Evolutionary conservation across 2,797 vertebrate species (phyloP), one percentile per base, ranked within the genome.

Genomic region (Cynodonichthys magdalenae): DNA sequence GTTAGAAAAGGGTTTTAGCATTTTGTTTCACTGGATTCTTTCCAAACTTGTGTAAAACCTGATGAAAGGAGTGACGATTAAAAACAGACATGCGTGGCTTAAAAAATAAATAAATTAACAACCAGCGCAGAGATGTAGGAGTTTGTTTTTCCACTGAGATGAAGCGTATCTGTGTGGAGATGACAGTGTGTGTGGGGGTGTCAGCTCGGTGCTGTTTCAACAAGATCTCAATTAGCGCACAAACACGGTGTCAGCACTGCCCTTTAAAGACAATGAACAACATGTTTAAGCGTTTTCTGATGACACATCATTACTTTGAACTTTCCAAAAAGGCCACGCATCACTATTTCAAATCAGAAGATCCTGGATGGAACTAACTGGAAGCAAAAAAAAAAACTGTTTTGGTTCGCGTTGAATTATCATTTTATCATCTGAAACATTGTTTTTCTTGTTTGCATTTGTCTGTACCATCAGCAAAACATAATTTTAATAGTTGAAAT

Each of bases 171-270:
- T 4, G 44, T 59, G 44, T 34, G n/a, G n/a, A 49, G 53, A 39
- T 3, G 29, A 39, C 8, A 12, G 44, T 24, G 17, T 14, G 34
- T 28, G 24, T 19, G 50, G 44, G 51, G 57, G 48, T 45, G 12
- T 45, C 19, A 50, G 42, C 44, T 42, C 28, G 18, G 24, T 49
- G 31, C n/a, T 41, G n/a, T 29, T 68, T 60, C 51, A 59, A 59
- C 42, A 53, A 53, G 31, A 60, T 67, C 31, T 68, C 50, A 53
- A 51, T 64, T 51, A 36, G 24, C 53, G 28, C 51, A 53, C 44
- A 68, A 49, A 50, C 24, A 27, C 6, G 36, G 5, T 18, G 19
- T 66, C 14, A 49, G 51, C 51, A 29, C 15, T 42, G 24, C 19
- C 18, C 52, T 53, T 34, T 20, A 44, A 18, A 10, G 28, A 59